Conservation (phyloP, 2,888 invertebrate genomes). For the Pomacea canaliculata region DNA sequence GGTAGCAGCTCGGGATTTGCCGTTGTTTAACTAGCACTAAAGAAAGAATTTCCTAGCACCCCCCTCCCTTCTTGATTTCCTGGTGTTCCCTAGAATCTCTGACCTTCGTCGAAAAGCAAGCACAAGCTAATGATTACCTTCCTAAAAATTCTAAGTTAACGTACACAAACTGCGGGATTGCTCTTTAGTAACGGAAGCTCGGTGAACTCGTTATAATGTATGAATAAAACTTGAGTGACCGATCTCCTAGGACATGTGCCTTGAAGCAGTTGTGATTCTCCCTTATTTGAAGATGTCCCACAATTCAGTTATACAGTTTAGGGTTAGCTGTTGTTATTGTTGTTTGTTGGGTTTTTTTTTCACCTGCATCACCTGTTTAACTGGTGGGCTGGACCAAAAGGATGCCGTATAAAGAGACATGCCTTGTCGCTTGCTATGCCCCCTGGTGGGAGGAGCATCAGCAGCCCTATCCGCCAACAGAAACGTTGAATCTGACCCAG, state of each 20-base stretch:
- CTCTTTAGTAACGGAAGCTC: no score
- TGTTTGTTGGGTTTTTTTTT: neutral
- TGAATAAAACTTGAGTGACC: no score
- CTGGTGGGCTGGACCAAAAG: neutral
- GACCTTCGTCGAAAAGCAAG: neutral
- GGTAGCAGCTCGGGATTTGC: neutral
- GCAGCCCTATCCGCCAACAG: neutral
- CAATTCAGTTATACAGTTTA: no score
- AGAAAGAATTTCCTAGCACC: neutral
- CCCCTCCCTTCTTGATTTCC: neutral
- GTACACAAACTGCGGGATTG: no score
- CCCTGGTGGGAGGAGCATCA: conserved; percentile 2
- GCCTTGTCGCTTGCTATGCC: neutral
- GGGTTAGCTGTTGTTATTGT: no score
- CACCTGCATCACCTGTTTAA: neutral
- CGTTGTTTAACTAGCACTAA: neutral
- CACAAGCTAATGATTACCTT: neutral
- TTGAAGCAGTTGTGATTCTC: no score
- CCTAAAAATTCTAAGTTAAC: neutral
- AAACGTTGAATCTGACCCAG: neutral
- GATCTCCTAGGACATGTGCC: no score
- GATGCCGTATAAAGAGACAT: neutral
- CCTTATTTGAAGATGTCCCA: no score
- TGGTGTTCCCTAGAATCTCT: neutral
- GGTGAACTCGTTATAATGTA: no score